Evolutionary conservation across 2,888 invertebrate genomes (phyloP), one percentile per base, ranked within the genome.

Genomic region (Pammene fasciana): DNA sequence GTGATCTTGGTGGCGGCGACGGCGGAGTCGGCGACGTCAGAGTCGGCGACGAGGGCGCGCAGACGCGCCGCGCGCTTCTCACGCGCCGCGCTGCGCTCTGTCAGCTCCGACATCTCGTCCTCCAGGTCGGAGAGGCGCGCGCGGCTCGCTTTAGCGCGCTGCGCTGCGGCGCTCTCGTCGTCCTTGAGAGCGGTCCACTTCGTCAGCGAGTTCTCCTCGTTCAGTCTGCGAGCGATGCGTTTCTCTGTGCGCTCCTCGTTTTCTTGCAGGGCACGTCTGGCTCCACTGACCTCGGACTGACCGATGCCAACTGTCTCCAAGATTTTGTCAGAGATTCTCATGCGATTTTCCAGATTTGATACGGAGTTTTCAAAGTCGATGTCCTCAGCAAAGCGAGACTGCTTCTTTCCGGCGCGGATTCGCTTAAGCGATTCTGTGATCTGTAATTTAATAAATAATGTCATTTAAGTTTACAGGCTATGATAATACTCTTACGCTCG

Each of bases 51-150:
- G 36, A 96, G 84, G 0, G 95, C 95, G 65, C 95, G 93, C 41
- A 96, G 93, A 65, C 95, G 94, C 0, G 95, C 95, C 1, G 95
- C 94, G 56, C 96, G 94, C 71, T 94, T 94, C 80, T 96, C 96
- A 73, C 96, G 93, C 18, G 94, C 94, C 0, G 94, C 95, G 77
- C 94, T 94, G 78, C 95, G 94, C 79, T 96, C 95, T 16, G 92
- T 94, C 71, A 96, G 86, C 75, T 95, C 95, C 52, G 94, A 94
- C 95, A 96, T 96, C 85, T 97, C 96, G 61, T 94, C 94, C 79
- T 96, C 96, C 54, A 97, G 88, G 78, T 96, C 96, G 46, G 93
- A 93, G 16, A 96, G 88, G 59, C 96, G 94, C 10, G 95, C 95
- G 73, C 95, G 93, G 1, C 95, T 93, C 38, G 93, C 94, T 76